phyloP scores from a whole-genome alignment of 2,888 invertebrate species.

The Abscondita cerata region DNA sequence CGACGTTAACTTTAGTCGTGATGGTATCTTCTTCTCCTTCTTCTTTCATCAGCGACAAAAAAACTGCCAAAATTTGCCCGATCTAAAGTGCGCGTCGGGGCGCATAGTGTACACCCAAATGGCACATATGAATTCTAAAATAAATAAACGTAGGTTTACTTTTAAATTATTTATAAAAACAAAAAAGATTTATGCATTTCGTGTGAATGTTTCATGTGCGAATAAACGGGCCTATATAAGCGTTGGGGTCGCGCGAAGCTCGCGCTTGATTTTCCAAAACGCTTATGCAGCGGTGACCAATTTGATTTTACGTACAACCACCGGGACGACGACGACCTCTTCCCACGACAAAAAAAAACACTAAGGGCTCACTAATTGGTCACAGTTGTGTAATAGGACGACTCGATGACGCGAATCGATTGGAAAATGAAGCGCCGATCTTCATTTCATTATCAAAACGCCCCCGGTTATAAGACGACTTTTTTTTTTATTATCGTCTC shows the following conservation, averaged over 20 bases:
- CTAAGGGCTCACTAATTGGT: conserved; percentile 50
- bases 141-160: conserved; percentile 38
- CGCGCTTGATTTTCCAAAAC: conserved; percentile 17
- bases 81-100: conserved; percentile 20
- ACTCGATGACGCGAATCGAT: conserved; percentile 36
- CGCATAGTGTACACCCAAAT: conserved; percentile 28
- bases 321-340: conserved; percentile 25
- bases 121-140: conserved; percentile 39
- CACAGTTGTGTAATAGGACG: conserved; percentile 32
- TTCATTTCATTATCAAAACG: conserved; percentile 37
- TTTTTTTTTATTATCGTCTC: conserved; percentile 22
- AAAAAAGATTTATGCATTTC: conserved; percentile 35
- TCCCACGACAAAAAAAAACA: conserved; percentile 33
- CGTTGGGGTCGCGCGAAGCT: conserved; percentile 18
- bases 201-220: conserved; percentile 31
- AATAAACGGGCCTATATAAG: conserved; percentile 31
- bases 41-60: neutral
- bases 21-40: conserved; percentile 32
- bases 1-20: conserved; percentile 32
- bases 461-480: conserved; percentile 39
- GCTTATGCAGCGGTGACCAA: conserved; percentile 37
- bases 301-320: conserved; percentile 38
- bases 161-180: conserved; percentile 49
- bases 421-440: conserved; percentile 25
- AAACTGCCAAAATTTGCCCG: conserved; percentile 13